Base-by-base conservation (phyloP, 2,797 vertebrate genomes). In the Halcyon chelicuti region DNA sequence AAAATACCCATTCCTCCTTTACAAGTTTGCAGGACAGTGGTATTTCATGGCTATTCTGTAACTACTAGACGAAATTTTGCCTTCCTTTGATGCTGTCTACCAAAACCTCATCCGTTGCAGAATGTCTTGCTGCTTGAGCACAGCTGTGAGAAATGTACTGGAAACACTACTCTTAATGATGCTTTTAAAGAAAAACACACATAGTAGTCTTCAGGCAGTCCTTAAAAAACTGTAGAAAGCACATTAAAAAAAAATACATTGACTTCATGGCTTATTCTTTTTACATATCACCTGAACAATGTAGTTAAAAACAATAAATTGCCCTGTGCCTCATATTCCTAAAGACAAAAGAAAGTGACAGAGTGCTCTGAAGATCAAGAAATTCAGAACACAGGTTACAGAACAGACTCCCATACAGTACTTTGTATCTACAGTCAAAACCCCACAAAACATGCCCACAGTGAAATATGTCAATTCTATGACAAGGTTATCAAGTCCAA, bases 1-100 rank as follows among this genome's bases (percentile, higher is more conserved):
- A 39, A 80, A 80, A 29, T 14, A 60, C 4, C 29, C 37, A 28
- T 54, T 78, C 54, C 46, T 75, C 31, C 39, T 47, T 71, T 54
- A 1, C 22, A 55, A 26, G 12, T 19, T n/a, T 66, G 31, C 20
- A 81, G n/a, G 58, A 61, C 17, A 61, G 58, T 0, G 0, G 12
- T 37, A 54, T 70, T 65, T 49, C 51, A 65, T 51, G 46, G 16
- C 19, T 70, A 29, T 29, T 74, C 46, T 47, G 21, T 47, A 47
- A 22, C 46, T 47, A 47, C 21, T 22, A 47, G 21, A 47, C 11
- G 12, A 21, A 47, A 22, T 47, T 47, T 47, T 47, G 42, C 44
- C 31, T 42, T 54, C 26, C 52, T 61, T 31, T 54, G 31, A 20
- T 71, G 39, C 28, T 31, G 31, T 39, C 58, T 75, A 37, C 17